phyloP scores from a whole-genome alignment of 2,797 vertebrate species.

The Synaphobranchus kaupii region DNA sequence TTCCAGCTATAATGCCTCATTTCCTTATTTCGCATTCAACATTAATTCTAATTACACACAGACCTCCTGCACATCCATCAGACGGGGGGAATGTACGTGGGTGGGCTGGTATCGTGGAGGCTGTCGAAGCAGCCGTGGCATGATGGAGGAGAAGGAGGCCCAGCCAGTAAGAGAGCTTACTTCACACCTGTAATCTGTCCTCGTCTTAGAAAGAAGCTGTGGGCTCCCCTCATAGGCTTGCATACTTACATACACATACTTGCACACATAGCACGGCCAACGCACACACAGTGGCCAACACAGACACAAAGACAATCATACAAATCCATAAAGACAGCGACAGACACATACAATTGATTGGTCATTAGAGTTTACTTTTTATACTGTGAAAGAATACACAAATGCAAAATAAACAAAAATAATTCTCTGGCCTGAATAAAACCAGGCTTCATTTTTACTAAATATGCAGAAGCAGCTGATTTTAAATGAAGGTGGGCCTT shows the following conservation, averaged over 20 bases:
- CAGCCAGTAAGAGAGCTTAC: slow-evolving; percentile 17
- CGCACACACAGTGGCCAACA: neutral
- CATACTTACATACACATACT: neutral
- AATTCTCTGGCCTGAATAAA: neutral
- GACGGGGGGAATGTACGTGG: slow-evolving; percentile 57
- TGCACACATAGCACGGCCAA: neutral
- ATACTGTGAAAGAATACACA: neutral
- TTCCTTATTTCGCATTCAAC: slow-evolving; percentile 80
- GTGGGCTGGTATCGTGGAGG: slow-evolving; percentile 52
- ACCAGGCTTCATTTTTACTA: neutral
- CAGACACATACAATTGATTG: neutral
- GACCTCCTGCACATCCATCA: slow-evolving; percentile 75
- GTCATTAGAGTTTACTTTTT: neutral
- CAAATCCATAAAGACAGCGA: neutral
- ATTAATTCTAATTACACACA: slow-evolving; percentile 83
- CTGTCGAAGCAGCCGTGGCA: slow-evolving; percentile 44
- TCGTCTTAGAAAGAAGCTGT: neutral
- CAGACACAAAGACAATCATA: neutral
- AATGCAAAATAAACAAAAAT: neutral
- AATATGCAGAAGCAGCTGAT: slow-evolving; percentile 14
- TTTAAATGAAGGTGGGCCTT: slow-evolving; percentile 23
- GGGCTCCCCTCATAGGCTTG: neutral
- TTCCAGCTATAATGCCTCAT: slow-evolving; percentile 78
- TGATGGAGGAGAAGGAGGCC: slow-evolving; percentile 35
- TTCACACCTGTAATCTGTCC: slow-evolving; percentile 31